phyloP scores from a whole-genome alignment of 2,113 vertebrate species.

The Pseudorectes ferrugineus region DNA sequence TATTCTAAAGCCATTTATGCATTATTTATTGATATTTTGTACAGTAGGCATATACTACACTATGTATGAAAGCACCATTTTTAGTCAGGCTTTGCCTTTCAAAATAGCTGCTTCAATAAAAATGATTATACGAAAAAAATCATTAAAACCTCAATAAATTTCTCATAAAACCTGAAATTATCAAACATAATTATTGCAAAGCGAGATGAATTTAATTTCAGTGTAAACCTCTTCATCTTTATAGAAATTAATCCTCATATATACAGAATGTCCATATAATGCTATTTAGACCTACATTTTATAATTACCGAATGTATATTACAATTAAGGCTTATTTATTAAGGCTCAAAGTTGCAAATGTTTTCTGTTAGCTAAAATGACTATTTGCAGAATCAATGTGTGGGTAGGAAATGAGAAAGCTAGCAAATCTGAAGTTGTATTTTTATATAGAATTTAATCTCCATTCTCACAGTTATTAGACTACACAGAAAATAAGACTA shows the following conservation, averaged over 20 bases:
- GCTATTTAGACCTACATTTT: neutral
- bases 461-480: neutral
- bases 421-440: neutral
- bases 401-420: neutral
- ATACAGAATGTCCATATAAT: neutral
- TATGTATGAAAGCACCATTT: neutral
- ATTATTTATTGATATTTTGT: conserved; percentile 40
- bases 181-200: neutral
- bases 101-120: neutral
- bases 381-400: neutral
- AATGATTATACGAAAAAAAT: neutral
- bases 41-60: neutral
- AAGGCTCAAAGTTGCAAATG: neutral
- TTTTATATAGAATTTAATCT: neutral
- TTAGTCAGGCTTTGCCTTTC: neutral
- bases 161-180: neutral
- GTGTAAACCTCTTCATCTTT: neutral
- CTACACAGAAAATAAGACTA: neutral
- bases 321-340: neutral
- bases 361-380: neutral
- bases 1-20: neutral
- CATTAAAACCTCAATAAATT: neutral
- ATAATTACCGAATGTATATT: neutral
- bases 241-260: neutral
- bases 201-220: neutral